Evolutionary conservation across 2,888 invertebrate species (phyloP).

Genomic region (Bombyx huttoni): DNA sequence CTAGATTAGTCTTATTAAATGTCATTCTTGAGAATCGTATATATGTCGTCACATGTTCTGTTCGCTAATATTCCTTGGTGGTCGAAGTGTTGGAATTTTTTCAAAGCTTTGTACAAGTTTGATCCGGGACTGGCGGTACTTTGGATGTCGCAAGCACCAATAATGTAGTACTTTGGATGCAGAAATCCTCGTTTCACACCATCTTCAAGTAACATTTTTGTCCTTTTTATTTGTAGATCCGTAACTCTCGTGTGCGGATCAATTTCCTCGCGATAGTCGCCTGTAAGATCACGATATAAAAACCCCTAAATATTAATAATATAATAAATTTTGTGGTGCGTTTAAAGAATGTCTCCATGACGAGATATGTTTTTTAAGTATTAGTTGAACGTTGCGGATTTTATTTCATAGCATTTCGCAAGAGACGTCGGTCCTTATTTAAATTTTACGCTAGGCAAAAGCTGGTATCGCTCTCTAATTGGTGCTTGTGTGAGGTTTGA

Average conservation of each 20-base stretch:
- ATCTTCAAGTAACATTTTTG: slow-evolving; percentile 27
- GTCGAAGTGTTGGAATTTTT: slow-evolving; percentile 29
- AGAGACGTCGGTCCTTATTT: no score
- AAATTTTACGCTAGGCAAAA: no score
- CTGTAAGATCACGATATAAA: slow-evolving; percentile 24
- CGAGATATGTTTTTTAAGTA: no score
- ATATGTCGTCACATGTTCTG: slow-evolving; percentile 32
- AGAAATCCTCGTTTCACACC: slow-evolving; percentile 36
- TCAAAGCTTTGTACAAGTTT: slow-evolving; percentile 34
- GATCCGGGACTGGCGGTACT: slow-evolving; percentile 39
- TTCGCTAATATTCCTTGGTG: slow-evolving; percentile 20
- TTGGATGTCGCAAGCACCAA: slow-evolving; percentile 37
- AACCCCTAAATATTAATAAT: no score
- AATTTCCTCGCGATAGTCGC: slow-evolving; percentile 46
- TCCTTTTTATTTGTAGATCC: slow-evolving; percentile 26
- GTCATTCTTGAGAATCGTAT: slow-evolving; percentile 4
- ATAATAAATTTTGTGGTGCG: no score
- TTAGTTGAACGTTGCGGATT: no score
- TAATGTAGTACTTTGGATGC: slow-evolving; percentile 29
- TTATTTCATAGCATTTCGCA: no score
- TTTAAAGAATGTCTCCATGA: no score
- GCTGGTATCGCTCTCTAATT: no score
- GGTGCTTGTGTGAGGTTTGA: no score
- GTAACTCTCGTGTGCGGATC: slow-evolving; percentile 27
- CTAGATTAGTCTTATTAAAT: neutral